Base-by-base conservation (phyloP, 2,113 vertebrate species). In the Chionodraco myersi region DNA sequence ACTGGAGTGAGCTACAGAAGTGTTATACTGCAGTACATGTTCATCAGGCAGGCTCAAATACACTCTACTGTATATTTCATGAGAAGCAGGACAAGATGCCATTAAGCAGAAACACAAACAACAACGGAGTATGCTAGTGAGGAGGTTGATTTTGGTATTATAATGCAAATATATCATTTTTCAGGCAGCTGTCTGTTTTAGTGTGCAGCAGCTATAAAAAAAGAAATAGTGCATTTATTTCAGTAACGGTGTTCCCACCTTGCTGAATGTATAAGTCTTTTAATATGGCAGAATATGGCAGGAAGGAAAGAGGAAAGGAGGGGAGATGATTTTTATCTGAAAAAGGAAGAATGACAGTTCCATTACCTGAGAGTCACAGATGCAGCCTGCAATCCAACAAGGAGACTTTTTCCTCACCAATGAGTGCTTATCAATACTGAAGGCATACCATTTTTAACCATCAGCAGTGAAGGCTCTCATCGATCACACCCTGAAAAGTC, bases 331-430 rank as follows among this genome's bases (percentile, higher is more conserved):
- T 88, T 90, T 93, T 92, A 94, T 94, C 94, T 89, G 48, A 85
- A 79, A 65, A 88, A 89, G 87, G 80, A 89, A 91, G 88, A 92
- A 94, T 94, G 94, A 94, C 92, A 93, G 94, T 93, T 95, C 94
- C 92, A 94, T 95, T 92, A 94, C 90, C 90, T 82, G 80, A 75
- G 85, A 92, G 91, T 90, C 78, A 77, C 82, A 83, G 85, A 89
- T 80, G 87, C 84, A 63, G 88, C 87, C 77, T 83, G 85, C 87
- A 87, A 91, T 93, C 87, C 87, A 85, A 86, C 89, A 88, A 88
- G 86, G 83, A 83, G 81, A 86, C 86, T 80, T 82, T 77, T 67
- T 56, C 30, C 56, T 53, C 70, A 67, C 60, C 79, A 66, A 70
- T 74, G 82, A 88, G 81, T 76, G 88, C 90, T 91, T 92, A 92